Evolutionary conservation across 1,140 invertebrate species (phyloP), one percentile per base, ranked within the genome.

Genomic region (Zaprionus taronus): DNA sequence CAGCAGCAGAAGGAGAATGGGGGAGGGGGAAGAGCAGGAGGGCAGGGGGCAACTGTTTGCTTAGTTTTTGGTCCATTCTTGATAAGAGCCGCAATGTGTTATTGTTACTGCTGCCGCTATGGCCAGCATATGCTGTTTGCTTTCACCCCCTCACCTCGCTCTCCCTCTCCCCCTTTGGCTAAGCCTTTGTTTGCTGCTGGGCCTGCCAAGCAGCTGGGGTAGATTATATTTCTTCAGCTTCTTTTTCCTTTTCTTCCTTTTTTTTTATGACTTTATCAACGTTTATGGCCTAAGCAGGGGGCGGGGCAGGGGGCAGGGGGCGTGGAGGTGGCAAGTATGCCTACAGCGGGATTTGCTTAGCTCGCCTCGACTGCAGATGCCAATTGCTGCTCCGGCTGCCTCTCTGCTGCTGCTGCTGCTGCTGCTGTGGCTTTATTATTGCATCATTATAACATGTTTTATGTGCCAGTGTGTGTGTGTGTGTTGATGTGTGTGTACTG

Each of bases 391-490:
- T 34, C 31, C 31, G 11, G 31, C 31, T 34, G 31, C 9, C 31
- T 34, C 31, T 34, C 31, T 31, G 22, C 22, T 7, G 9, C 24
- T 26, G 49, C 22, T 7, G 9, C 24, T 26, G 49, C 53, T 74
- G 66, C 63, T 61, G 47, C 60, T 86, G 79, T 47, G 83, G 84
- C 83, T 89, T 83, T 87, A 87, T 87, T 87, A 87, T 87, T 89
- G 85, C 83, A 86, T 82, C 83, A 86, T 86, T 87, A 87, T 87
- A 89, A 83, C 77, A 80, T 83, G 76, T 80, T 76, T 66, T 73
- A 71, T 76, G 67, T 38, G 41, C 34, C 53, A 47, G 44, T 67
- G 34, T 56, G 22, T 65, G 22, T 34, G 24, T 55, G 58, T 34
- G 5, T 24, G 55, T 51, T 28, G 20, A 17, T 60, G 26, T 55